phyloP scores from a whole-genome alignment of 2,113 vertebrate genomes.

The Gopherus flavomarginatus region DNA sequence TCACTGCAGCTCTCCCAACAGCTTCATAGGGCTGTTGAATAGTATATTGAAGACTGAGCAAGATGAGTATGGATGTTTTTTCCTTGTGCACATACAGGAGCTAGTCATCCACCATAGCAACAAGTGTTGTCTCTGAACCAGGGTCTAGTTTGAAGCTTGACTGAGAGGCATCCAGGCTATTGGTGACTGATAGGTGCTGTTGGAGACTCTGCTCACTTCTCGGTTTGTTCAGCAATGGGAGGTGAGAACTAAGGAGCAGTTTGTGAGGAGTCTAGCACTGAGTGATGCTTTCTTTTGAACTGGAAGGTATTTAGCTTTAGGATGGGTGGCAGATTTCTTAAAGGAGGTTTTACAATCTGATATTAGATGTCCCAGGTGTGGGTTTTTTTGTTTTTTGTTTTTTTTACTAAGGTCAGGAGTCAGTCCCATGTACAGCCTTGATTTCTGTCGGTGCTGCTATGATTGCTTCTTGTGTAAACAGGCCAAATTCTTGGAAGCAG shows the following conservation, averaged over 20 bases:
- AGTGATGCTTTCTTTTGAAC: background rate
- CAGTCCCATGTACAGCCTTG: background rate
- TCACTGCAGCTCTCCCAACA: background rate
- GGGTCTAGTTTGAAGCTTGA: background rate
- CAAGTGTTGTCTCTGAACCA: background rate
- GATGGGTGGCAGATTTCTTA: background rate
- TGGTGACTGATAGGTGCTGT: background rate
- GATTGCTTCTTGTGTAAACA: background rate
- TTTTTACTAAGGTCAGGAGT: background rate
- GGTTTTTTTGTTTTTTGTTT: background rate
- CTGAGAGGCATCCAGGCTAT: background rate
- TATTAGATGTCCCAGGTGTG: background rate
- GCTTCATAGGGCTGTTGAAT: background rate
- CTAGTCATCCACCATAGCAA: background rate
- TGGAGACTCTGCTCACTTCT: background rate
- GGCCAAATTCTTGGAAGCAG: slow-evolving; percentile 29
- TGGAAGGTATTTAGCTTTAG: background rate
- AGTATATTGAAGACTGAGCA: background rate
- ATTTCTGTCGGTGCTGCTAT: background rate
- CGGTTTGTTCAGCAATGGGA: background rate
- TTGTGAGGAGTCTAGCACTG: background rate
- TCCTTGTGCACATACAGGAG: background rate
- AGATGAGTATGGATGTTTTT: background rate
- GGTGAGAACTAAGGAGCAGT: background rate
- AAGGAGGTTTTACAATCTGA: background rate